phyloP scores from a whole-genome alignment of 2,113 vertebrate genomes.

The Anas platyrhynchos region DNA sequence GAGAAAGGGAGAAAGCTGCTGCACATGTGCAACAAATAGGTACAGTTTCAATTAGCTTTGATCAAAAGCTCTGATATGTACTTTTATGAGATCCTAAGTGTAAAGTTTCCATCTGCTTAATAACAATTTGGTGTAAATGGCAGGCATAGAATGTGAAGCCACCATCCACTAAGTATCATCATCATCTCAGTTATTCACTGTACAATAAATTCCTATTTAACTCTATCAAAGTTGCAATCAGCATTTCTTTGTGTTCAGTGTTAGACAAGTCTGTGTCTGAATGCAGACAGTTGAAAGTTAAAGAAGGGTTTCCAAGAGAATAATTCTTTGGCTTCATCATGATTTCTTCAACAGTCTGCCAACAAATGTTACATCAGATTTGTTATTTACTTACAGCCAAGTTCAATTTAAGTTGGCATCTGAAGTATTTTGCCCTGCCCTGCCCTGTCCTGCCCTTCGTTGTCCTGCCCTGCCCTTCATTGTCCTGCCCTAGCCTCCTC shows the following conservation, averaged over 20 bases:
- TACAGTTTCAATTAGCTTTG: not conserved
- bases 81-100: not conserved
- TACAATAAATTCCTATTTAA: not conserved
- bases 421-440: not conserved
- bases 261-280: not conserved
- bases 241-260: constrained; percentile 8
- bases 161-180: not conserved
- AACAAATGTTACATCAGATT: not conserved
- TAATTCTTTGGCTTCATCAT: not conserved
- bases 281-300: not conserved
- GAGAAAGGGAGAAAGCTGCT: not conserved
- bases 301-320: not conserved
- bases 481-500: not conserved
- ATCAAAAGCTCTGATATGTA: not conserved
- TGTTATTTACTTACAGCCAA: not conserved
- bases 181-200: not conserved
- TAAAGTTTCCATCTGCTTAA: constrained; percentile 28
- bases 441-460: too few species aligned
- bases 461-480: too few species aligned
- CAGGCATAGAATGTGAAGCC: not conserved
- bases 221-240: constrained; percentile 16
- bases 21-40: not conserved
- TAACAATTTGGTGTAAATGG: constrained; percentile 5
- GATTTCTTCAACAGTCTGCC: not conserved
- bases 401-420: not conserved